Base-by-base conservation (phyloP, 1,140 invertebrate genomes). In the Schlechtendalia chinensis region DNA sequence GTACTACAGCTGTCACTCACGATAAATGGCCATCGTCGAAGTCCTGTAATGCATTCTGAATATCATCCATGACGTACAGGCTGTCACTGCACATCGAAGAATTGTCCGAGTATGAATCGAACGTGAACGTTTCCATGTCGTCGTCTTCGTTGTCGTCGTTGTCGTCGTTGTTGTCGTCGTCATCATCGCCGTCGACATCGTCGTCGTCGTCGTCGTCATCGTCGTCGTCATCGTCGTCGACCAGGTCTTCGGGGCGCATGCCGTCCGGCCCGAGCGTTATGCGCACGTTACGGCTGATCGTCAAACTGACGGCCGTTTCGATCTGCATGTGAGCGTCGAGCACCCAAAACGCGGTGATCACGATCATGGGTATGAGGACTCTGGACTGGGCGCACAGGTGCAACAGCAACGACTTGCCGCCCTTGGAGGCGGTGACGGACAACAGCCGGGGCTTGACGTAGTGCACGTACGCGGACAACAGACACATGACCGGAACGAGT, bases 311-410 rank as follows among this genome's bases (percentile, higher is more conserved):
- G 0, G 74, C 24, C 22, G 67, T 39, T 47, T 59, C 75, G 5
- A 79, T 63, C 11, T 79, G 75, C 75, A 79, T 63, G 4, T 79
- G 75, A 19, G 75, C 45, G 3, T 79, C 75, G 29, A 79, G 63
- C n/a, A 79, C 27, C 58, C 58, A 79, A 63, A 79, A 79, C 5
- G 75, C 75, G 5, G 75, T 79, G 4, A 79, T 29, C 14, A 79
- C 75, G 0, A 79, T 79, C 75, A 79, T 63, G 10, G 75, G 75
- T 47, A 79, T 79, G 17, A 79, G 22, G 10, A 63, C 61, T 8
- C 75, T 58, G 22, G 75, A 63, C 16, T 58, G n/a, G 22, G 39
- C 75, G n/a, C 75, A 79, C 4, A 79, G 17, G 22, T 79, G 58
- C 39, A 79, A 47, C 8, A 79, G 0, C 24, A 79, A 22, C 10